Evolutionary conservation across 1,140 invertebrate genomes (phyloP).

Genomic region (Sinonovacula constricta): DNA sequence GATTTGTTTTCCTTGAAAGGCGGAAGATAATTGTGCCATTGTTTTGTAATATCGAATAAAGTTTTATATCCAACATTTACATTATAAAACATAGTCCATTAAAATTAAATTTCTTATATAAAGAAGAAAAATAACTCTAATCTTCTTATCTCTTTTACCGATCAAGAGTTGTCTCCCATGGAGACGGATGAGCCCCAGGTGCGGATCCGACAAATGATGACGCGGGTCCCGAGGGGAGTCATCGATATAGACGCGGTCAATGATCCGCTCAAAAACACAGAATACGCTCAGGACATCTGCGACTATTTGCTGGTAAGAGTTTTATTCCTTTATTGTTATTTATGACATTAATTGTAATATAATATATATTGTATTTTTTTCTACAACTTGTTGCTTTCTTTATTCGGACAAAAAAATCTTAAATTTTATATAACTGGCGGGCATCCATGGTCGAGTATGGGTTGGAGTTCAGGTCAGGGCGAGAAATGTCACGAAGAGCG

Average conservation of each 20-base stretch:
- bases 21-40: no score
- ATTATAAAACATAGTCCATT: background rate
- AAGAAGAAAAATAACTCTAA: background rate
- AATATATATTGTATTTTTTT: no score
- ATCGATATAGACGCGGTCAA: conserved; percentile 59
- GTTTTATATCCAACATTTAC: background rate
- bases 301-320: conserved; percentile 64
- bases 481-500: no score
- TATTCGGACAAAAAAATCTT: no score
- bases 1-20: no score
- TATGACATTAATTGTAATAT: no score
- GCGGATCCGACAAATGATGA: conserved; percentile 49
- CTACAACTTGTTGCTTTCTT: no score
- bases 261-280: conserved; percentile 57
- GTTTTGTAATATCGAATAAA: background rate
- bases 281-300: conserved; percentile 68
- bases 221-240: conserved; percentile 52
- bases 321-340: no score
- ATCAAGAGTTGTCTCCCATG: conserved; percentile 40
- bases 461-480: no score
- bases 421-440: no score
- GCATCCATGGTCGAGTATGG: no score
- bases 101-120: background rate
- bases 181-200: conserved; percentile 33
- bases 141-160: background rate